Base-by-base conservation (phyloP, 1,140 invertebrate genomes). In the Argopecten irradians region DNA sequence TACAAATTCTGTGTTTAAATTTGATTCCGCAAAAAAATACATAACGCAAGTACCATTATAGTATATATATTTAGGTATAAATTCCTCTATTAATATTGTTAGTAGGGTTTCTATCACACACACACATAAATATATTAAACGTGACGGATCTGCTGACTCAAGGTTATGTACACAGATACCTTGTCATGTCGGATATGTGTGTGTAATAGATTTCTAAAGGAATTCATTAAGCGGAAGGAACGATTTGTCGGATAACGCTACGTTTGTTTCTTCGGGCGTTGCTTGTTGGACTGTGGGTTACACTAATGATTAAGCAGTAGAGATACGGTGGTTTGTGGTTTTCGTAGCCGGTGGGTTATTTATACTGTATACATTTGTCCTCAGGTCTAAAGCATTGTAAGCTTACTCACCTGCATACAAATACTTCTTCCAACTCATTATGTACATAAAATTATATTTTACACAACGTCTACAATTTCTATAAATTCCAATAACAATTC, bases 191-290 rank as follows among this genome's bases (percentile, higher is more conserved):
- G 55, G 55, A 71, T 71, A 71, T 71, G n/a, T 71, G 55, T 71
- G 55, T 71, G n/a, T 71, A 71, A 71, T 71, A 71, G 55, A 71
- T 71, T 71, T 71, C 55, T 71, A 71, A 71, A 71, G 55, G 55
- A n/a, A 71, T 71, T 71, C 55, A 71, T 71, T 71, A 28, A 71
- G 55, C 55, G 55, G 55, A 71, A 71, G 55, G 55, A n/a, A 71
- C 22, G 55, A 71, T 71, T 71, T 71, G 55, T 71, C 55, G 55
- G 55, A 71, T 71, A 71, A 71, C 55, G n/a, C 28, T 71, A 71
- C 22, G 43, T 11, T 71, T 71, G 55, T 71, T 71, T 71, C 55
- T 71, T 71, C 55, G 55, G 55, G 55, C 55, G 55, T 71, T 71
- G n/a, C 55, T 71, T 71, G 55, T 28, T 71, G 55, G 55, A 71